Conservation (phyloP, 2,113 vertebrate genomes). For the Hippocampus guttulatus region DNA sequence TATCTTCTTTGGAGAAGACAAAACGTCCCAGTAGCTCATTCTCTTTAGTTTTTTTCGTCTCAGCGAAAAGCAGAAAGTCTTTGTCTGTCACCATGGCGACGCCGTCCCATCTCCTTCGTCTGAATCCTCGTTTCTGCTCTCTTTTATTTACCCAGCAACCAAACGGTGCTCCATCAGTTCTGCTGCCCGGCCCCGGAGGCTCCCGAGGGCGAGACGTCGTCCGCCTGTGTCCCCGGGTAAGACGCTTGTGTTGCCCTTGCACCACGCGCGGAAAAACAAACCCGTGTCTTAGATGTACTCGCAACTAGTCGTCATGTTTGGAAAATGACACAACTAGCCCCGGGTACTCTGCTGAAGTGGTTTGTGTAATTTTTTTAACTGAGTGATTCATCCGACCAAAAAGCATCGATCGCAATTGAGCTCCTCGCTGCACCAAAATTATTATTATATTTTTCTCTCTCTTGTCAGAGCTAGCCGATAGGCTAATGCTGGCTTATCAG, state of each 20-base stretch:
- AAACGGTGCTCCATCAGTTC: constrained; percentile 97
- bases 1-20: neutral
- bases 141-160: constrained; percentile 77
- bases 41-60: neutral
- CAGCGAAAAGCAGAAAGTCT: neutral
- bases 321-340: neutral
- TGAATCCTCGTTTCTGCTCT: constrained; percentile 3
- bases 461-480: constrained; percentile 6
- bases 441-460: neutral
- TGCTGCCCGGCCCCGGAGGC: constrained; percentile 95
- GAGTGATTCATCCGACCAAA: neutral
- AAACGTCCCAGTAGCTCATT: neutral
- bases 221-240: constrained; percentile 76
- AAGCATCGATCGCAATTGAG: neutral
- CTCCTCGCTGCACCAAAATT: constrained; percentile 32
- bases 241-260: constrained; percentile 36
- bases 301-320: neutral
- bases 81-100: neutral
- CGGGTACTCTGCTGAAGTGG: neutral
- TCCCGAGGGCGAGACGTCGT: constrained; percentile 76
- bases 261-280: neutral
- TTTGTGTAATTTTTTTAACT: neutral
- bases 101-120: neutral
- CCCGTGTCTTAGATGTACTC: neutral
- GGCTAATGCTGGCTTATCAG: neutral